Conservation (phyloP, 2,113 vertebrate genomes). For the Egretta garzetta region DNA sequence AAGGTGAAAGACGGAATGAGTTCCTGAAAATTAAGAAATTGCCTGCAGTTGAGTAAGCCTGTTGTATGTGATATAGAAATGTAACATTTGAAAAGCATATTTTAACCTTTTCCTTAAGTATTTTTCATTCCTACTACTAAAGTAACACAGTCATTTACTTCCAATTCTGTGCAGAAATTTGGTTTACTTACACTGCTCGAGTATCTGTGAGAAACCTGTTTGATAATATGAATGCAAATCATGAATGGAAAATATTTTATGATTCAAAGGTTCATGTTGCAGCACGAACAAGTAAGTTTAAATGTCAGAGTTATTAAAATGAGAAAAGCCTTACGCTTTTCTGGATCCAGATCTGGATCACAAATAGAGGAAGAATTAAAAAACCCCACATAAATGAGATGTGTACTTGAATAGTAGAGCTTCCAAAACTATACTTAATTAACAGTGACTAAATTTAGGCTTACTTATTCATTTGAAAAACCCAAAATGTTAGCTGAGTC, state of each 20-base stretch:
- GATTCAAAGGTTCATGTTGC: background rate
- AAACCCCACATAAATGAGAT: background rate
- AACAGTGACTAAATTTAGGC: conserved; percentile 14
- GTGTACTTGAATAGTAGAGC: background rate
- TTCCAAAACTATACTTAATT: conserved; percentile 21
- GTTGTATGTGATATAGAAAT: background rate
- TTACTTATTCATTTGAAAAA: conserved; percentile 5
- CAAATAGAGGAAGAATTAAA: background rate
- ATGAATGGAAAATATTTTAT: conserved; percentile 9
- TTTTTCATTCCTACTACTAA: background rate
- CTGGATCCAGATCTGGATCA: background rate
- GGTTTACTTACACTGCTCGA: background rate
- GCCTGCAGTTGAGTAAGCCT: background rate
- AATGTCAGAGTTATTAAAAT: background rate
- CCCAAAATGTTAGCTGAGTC: background rate
- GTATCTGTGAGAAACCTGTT: background rate
- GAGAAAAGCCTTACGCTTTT: background rate
- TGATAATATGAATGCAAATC: background rate
- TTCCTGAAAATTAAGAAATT: background rate
- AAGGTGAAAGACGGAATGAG: background rate
- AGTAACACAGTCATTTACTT: background rate
- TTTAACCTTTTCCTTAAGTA: background rate
- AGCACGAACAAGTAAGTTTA: background rate
- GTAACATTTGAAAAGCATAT: background rate
- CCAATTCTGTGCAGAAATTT: conserved; percentile 34